Evolutionary conservation across 2,797 vertebrate species (phyloP), one percentile per base, ranked within the genome.

Genomic region (Setipinna tenuifilis): DNA sequence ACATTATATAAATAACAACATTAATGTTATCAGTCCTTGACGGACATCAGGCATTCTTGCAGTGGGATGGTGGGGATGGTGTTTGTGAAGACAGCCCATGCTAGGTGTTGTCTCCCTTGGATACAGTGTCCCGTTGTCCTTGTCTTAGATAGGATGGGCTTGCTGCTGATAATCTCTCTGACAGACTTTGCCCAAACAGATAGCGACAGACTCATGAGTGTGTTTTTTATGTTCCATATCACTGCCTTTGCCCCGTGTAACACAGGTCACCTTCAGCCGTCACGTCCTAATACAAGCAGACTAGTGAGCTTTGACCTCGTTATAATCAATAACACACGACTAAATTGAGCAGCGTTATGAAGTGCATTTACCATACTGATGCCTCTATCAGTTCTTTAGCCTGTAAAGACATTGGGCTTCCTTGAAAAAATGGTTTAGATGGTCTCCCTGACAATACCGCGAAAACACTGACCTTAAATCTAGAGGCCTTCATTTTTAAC

Each of bases 111-210:
- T 85, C 82, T 88, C 86, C 83, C 82, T 17, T 86, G 81, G 83
- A 89, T 84, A 89, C 89, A 91, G 85, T 82, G 86, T 89, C 86
- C 23, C 87, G 81, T 89, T 88, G 91, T 91, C 85, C 83, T 85
- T 88, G 88, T 81, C 87, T 86, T 75, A 75, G 35, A 41, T 21
- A 78, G 65, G 65, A 71, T 71, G 65, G 65, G 31, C 25, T 71
- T 71, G 3, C 71, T 78, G 17, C 71, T 44, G 71, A 78, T 78
- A 21, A 78, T 78, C 71, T 9, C 71, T 6, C 35, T 16, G 44
- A n/a, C 88, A 91, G 92, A 95, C 94, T 95, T 95, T 95, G 95
- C 83, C 86, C 92, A 11, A n/a, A 3, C 86, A 91, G 90, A 94
- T 94, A 91, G 90, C 80, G 81, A 61, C 58, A 85, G 58, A 68